Evolutionary conservation across 1,140 invertebrate genomes (phyloP).

Genomic region (Gonioctena quinquepunctata): DNA sequence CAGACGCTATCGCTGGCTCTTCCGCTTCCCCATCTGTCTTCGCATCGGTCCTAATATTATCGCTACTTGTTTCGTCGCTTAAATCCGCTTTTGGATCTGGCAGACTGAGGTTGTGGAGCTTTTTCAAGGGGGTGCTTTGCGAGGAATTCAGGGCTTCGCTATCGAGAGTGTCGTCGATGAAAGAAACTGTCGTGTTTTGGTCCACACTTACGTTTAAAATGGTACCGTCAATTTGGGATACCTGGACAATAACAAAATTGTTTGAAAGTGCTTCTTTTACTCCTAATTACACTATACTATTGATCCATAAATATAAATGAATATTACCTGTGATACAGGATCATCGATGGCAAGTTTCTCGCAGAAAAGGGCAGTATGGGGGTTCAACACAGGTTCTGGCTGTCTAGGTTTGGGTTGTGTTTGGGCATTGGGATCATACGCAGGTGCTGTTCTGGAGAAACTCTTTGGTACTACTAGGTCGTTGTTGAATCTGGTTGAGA

Average conservation of each 20-base stretch:
- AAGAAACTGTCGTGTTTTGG: conserved; percentile 20
- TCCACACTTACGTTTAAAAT: conserved; percentile 23
- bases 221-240: neutral
- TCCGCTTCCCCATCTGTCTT: conserved; percentile 1
- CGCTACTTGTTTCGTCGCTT: neutral
- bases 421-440: conserved; percentile 61
- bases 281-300: too few species aligned
- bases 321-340: conserved; percentile 65
- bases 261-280: too few species aligned
- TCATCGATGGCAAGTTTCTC: conserved; percentile 78
- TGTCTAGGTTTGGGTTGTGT: conserved; percentile 49
- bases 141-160: neutral
- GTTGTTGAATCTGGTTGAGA: conserved; percentile 68
- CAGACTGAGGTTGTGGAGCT: conserved; percentile 25
- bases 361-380: conserved; percentile 83
- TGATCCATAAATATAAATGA: too few species aligned
- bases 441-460: conserved; percentile 74
- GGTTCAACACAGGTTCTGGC: conserved; percentile 67
- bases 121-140: conserved; percentile 4
- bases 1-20: conserved; percentile 5
- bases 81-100: conserved; percentile 29
- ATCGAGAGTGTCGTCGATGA: conserved; percentile 24
- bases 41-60: too few species aligned
- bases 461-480: conserved; percentile 74
- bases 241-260: too few species aligned